These are phyloP conservation scores for Cydia pomonella DNA, from an alignment of 1,140 invertebrate species.

Conservation along the genomic window DNA sequence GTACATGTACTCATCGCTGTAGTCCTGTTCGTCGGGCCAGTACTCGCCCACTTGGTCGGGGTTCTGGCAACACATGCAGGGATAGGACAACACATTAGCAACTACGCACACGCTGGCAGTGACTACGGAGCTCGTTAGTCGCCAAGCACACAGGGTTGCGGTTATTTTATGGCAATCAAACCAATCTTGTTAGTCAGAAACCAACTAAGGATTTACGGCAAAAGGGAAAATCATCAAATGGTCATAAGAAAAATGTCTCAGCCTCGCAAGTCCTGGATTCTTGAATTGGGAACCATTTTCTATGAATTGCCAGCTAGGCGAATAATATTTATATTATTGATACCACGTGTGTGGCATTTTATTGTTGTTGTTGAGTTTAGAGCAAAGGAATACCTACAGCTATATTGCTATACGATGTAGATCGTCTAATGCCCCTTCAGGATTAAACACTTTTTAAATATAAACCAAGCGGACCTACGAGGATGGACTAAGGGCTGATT, in stretches of 20 bases:
- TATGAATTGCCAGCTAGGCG: not conserved
- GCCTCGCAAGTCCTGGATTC: not conserved
- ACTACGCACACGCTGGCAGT: constrained; percentile 52
- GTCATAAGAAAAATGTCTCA: not conserved
- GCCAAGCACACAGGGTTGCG: constrained; percentile 30
- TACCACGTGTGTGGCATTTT: too few species aligned
- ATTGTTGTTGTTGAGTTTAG: too few species aligned
- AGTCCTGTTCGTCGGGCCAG: constrained; percentile 72
- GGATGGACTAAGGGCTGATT: not conserved
- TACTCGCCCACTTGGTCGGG: constrained; percentile 60
- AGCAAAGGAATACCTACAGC: too few species aligned
- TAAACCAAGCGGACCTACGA: not conserved
- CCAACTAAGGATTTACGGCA: constrained; percentile 3
- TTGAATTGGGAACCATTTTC: too few species aligned
- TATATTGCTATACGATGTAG: too few species aligned
- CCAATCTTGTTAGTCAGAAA: constrained; percentile 10
- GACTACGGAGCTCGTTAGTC: constrained; percentile 39
- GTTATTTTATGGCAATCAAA: constrained; percentile 22
- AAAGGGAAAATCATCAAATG: not conserved
- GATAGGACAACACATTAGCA: constrained; percentile 53
- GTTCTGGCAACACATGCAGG: constrained; percentile 66
- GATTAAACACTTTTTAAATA: too few species aligned
- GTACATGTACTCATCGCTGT: constrained; percentile 77
- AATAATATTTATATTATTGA: too few species aligned
- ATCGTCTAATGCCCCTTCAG: not conserved